Evolutionary conservation across 2,113 vertebrate genomes (phyloP), one percentile per base, ranked within the genome.

Genomic region (Aramus guarauna): DNA sequence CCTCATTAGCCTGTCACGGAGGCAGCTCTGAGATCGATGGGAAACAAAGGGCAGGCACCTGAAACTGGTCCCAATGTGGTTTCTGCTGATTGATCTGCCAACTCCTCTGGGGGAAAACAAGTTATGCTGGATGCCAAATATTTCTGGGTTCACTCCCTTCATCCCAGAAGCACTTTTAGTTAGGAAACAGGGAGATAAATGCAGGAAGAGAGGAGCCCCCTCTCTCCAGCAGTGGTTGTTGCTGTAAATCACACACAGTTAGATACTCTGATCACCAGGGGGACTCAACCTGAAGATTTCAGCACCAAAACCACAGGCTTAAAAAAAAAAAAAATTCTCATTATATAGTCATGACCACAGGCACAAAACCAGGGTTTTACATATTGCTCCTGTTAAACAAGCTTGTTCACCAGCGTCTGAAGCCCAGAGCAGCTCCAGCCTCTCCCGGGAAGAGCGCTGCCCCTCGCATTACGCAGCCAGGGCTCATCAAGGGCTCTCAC

Each of bases 41-140:
- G 71, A 93, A 95, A 96, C 84, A 79, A 96, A 96, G 87, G 82
- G 81, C 96, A 96, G 53, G 69, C 94, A 69, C 94, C 95, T 89
- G 84, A 96, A 97, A 94, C 92, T 29, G 90, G 75, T 90, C 95
- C 78, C 80, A 23, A 2, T 96, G 96, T 97, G 87, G 93, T 78
- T 97, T 89, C 96, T 96, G 83, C 83, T 92, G 94, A 94, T 85
- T 77, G 96, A 88, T 64, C 92, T 94, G 73, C 93, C 96, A 96
- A 63, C 92, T 91, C 86, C 78, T 23, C 80, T 2, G 9, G 75
- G 45, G 88, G 60, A 94, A 96, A 94, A 97, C 85, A 94, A 95
- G 92, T 91, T 79, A 24, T 24, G 13, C 60, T 45, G 67, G 96
- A 60, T 94, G 81, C 48, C 63, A 95, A 55, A 75, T 93, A 82